These are phyloP conservation scores for Patagioenas fasciata DNA, from an alignment of 2,113 vertebrate genomes.

Conservation along the genomic window DNA sequence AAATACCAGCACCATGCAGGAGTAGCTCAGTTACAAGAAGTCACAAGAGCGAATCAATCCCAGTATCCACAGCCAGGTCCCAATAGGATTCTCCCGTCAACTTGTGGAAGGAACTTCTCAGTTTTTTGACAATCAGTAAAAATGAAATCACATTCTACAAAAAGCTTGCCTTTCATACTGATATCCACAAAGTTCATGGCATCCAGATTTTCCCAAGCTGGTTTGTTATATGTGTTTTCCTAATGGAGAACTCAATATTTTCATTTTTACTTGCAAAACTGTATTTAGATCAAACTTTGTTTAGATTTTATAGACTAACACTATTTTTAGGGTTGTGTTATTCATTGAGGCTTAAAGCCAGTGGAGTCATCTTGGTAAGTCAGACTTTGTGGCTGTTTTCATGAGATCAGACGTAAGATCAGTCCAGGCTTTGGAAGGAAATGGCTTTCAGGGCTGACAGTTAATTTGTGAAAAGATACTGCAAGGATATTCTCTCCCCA, in stretches of 20 bases:
- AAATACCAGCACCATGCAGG: neutral
- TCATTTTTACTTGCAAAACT: conserved; percentile 14
- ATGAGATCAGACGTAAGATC: conserved; percentile 28
- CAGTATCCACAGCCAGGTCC: neutral
- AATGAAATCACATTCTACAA: neutral
- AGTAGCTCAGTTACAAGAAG: neutral
- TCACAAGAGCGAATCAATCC: neutral
- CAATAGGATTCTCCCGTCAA: neutral
- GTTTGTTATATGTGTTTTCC: neutral
- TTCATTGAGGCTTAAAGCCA: conserved; percentile 30
- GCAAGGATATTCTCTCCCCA: conserved; percentile 11
- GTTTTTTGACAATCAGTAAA: conserved; percentile 18
- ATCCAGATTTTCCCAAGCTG: conserved; percentile 10
- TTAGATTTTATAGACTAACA: conserved; percentile 29
- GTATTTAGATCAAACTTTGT: conserved; percentile 23
- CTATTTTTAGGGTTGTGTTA: conserved; percentile 36
- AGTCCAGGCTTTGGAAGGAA: conserved; percentile 34
- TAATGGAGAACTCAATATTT: conserved; percentile 6
- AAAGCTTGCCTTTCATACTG: conserved; percentile 7
- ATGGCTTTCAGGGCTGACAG: conserved; percentile 26
- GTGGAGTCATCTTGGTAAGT: conserved; percentile 24
- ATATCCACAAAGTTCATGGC: neutral
- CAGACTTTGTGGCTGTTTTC: conserved; percentile 54
- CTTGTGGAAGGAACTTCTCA: neutral
- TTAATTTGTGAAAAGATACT: conserved; percentile 7